phyloP scores from a whole-genome alignment of 2,888 invertebrate genomes.

The Acholoe squamosa region DNA sequence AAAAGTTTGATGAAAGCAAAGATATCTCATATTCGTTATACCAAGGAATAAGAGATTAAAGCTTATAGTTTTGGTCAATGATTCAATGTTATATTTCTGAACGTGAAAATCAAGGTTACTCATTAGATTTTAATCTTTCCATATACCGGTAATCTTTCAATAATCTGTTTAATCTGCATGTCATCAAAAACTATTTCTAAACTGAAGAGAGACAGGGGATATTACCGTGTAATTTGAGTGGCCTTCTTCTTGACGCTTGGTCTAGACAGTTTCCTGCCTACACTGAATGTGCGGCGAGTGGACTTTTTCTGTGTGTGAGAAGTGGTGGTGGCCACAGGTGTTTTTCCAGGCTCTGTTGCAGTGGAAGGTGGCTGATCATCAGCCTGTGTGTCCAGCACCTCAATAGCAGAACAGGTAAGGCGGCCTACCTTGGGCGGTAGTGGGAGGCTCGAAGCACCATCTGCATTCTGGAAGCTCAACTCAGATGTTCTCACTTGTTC shows the following conservation, averaged over 20 bases:
- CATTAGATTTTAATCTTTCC: too few relatives aligned
- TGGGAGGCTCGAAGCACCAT: background rate
- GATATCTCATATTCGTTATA: too few relatives aligned
- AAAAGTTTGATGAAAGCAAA: too few relatives aligned
- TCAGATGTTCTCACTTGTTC: background rate
- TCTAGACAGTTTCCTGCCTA: background rate
- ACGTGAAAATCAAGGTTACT: too few relatives aligned
- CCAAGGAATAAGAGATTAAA: too few relatives aligned
- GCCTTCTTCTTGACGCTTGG: background rate
- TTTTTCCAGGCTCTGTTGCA: background rate
- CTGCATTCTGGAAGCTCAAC: conserved; percentile 24
- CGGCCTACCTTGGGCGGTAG: conserved; percentile 36
- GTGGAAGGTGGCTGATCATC: background rate
- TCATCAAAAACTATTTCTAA: background rate
- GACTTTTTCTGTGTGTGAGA: background rate
- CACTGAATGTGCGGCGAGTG: background rate
- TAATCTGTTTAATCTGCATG: too few relatives aligned
- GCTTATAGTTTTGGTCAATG: too few relatives aligned
- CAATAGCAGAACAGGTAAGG: conserved; percentile 30
- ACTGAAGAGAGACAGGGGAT: background rate
- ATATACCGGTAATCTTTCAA: too few relatives aligned
- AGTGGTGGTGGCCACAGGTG: background rate
- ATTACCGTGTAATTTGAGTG: background rate
- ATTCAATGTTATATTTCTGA: too few relatives aligned
- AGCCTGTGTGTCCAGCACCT: conserved; percentile 57